Evolutionary conservation across 92 coral and sea anemone species (phyloP), one percentile per base, ranked within the genome.

Genomic region (Zoanthus solanderi): DNA sequence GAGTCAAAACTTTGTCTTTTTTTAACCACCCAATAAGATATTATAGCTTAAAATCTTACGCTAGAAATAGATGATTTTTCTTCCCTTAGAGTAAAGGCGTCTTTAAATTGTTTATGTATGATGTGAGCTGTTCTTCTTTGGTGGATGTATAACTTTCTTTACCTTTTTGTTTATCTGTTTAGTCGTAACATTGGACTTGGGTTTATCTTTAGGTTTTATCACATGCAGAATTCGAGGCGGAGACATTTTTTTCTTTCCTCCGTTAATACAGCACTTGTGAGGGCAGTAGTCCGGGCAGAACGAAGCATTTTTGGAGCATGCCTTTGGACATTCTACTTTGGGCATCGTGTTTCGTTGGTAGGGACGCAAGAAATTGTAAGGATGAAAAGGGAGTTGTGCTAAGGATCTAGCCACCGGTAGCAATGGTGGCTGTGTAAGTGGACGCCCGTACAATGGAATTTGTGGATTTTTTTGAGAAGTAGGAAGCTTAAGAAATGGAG

Each of bases 201-300:
- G 0, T 10, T 81, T 66, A 30, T 53, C 60, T 37, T 66, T 81
- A 18, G 75, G 23, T 23, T 81, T 81, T 6, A 69, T 32, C 1
- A 54, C n/a, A 53, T 81, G 76, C 7, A 46, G 12, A 30, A 66
- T 17, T 18, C 74, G 57, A 47, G 84, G 31, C 3, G 72, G 29
- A 30, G 48, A 60, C 0, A 28, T 28, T 63, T 37, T 47, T 48
- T 75, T 50, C 54, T 75, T 66, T 14, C 13, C 71, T 47, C 84
- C 86, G 8, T 63, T 68, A 0, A 23, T 30, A 71, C 98, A 95
- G 81, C 98, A 95, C 31, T 48, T 52, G 6, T 53, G 68, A 32
- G 96, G 90, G 56, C 98, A 95, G 67, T 93, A 95, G 52, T 91
- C 63, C 1, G 96, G 98, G 9, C 98, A 95, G 74, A 89, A 89